These are phyloP conservation scores for Pogonognathellus flavescens DNA, from an alignment of 1,140 invertebrate genomes.

Conservation along the genomic window DNA sequence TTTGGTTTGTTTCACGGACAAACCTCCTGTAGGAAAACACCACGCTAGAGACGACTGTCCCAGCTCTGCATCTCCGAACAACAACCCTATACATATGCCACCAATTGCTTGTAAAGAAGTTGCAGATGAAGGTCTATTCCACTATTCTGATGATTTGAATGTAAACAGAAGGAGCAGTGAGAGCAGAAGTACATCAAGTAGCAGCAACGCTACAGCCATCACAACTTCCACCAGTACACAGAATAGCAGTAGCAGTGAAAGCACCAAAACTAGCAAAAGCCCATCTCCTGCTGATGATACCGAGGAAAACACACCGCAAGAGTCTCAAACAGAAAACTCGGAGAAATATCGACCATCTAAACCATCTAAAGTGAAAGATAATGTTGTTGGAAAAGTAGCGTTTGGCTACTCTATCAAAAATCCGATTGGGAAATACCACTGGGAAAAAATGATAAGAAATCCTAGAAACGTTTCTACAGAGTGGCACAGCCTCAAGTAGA, in stretches of 20 bases:
- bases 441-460: conserved; percentile 66
- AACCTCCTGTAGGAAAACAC: conserved; percentile 8
- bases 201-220: neutral
- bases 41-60: neutral
- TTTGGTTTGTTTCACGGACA: conserved; percentile 65
- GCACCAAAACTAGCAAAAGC: neutral
- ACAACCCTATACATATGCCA: neutral
- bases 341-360: conserved; percentile 12
- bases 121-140: conserved; percentile 62
- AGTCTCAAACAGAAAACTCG: neutral
- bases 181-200: conserved; percentile 5
- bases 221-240: neutral
- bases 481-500: conserved; percentile 65
- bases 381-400: conserved; percentile 66
- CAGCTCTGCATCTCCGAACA: neutral
- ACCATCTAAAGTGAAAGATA: conserved; percentile 60
- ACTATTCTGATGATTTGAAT: conserved; percentile 64
- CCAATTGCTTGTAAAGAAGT: neutral
- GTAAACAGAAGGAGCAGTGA: conserved; percentile 41
- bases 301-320: conserved; percentile 21
- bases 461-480: conserved; percentile 65
- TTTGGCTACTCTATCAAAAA: conserved; percentile 65
- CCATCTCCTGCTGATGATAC: neutral
- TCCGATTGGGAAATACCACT: conserved; percentile 64
- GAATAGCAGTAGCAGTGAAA: neutral